A percentile compares a stretch with the other conserved stretches of the same genome.
Conservation (phyloP, 2,888 invertebrate species). For the Arrhopalites spinosus region DNA sequence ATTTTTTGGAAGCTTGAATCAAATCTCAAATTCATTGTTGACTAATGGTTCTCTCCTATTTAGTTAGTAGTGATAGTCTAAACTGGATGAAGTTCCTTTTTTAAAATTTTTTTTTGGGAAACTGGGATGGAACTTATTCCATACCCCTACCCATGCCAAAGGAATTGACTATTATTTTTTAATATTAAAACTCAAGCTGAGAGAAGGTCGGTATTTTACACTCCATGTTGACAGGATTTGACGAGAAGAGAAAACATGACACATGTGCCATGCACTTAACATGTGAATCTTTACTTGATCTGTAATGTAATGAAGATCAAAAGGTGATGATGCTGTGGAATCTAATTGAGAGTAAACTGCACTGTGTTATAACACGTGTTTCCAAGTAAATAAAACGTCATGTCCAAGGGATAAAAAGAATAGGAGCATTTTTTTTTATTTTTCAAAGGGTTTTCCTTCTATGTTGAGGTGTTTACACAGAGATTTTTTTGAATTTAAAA, state of each 20-base stretch:
- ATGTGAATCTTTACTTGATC: neutral
- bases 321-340: constrained; percentile 2
- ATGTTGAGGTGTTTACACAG: too few species aligned
- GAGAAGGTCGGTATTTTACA: constrained; percentile 7
- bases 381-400: constrained; percentile 2
- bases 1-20: neutral
- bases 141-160: too few species aligned
- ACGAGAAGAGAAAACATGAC: constrained; percentile 6
- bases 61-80: neutral
- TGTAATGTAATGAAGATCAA: neutral
- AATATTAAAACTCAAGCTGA: constrained; percentile 1
- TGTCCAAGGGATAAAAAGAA: neutral
- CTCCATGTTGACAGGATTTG: neutral
- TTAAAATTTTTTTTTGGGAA: too few species aligned
- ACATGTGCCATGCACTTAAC: neutral
- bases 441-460: too few species aligned
- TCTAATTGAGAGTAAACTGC: constrained; percentile 13
- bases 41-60: constrained; percentile 8
- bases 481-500: neutral
- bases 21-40: neutral
- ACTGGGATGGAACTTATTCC: too few species aligned
- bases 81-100: too few species aligned
- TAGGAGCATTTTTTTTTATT: neutral
- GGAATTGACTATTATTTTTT: neutral
- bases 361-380: constrained; percentile 15